Base-by-base conservation (phyloP, 2,113 vertebrate species). In the Nansenia antarctica region DNA sequence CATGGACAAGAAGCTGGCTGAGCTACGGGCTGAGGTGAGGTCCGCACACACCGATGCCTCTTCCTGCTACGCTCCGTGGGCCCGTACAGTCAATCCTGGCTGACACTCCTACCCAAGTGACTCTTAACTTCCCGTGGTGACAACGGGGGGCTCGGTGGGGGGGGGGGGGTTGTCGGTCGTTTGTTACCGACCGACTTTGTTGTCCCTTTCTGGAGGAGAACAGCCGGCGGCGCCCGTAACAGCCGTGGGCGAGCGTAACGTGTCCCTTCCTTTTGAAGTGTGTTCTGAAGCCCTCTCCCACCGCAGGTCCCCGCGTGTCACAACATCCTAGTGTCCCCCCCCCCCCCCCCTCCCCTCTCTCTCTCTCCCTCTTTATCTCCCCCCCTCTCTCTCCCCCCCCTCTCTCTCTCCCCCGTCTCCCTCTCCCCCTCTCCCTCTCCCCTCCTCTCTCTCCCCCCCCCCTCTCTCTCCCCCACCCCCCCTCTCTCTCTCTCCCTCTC, bases 1-100 rank as follows among this genome's bases (percentile, higher is more conserved):
- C 82, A 99, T 99, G 98, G 97, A 99, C 90, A 96, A 96, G 90
- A 99, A 99, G 64, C 91, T 99, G 77, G 96, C 97, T 0, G 98
- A 99, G 42, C 93, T 99, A 31, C 90, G 98, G 0, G 90, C 93
- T 0, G 97, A 99, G 95, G 97, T 99, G 80, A 82, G 73, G 55
- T 27, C 26, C n/a, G 15, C 6, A 3, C 29, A 58, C 27, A 30
- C 26, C 2, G 20, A 30, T 30, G 12, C 26, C 42, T n/a, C 5
- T 47, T 20, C 20, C 1, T 47, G 35, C 35, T 37, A 11, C 35
- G 14, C 20, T n/a, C 20, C n/a, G 20, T 20, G 20, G 3, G 18
- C 15, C n/a, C 20, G 18, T 20, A 49, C 45, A 49, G 2, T 22
- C 20, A 49, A 49, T 22, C 18, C 15, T 15, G 18, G 15, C 18